These are phyloP conservation scores for Callaeas wilsoni DNA, from an alignment of 2,113 vertebrate genomes.

Conservation along the genomic window DNA sequence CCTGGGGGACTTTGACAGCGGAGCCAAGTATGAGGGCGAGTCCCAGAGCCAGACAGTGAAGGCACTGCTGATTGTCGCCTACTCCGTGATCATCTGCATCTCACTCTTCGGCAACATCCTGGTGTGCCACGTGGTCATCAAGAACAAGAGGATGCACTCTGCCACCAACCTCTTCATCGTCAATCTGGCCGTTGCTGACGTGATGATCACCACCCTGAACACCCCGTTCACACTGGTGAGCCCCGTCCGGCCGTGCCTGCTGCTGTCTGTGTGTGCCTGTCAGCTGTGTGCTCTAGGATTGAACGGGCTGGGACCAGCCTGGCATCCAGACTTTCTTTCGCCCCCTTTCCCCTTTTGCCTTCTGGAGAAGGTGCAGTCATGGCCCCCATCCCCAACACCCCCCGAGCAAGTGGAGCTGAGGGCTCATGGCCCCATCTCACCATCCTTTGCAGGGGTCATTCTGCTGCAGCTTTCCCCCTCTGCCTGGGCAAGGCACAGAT, in stretches of 20 bases:
- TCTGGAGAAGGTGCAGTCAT: accelerated
- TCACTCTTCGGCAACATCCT: slow-evolving; percentile 75
- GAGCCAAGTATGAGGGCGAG: slow-evolving; percentile 49
- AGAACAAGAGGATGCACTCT: slow-evolving; percentile 74
- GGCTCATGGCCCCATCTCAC: accelerated
- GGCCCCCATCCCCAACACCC: neutral
- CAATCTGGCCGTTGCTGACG: slow-evolving; percentile 75
- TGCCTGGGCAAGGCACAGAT: neutral
- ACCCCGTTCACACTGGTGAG: slow-evolving; percentile 82
- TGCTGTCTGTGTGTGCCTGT: neutral
- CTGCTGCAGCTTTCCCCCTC: neutral
- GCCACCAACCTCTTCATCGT: slow-evolving; percentile 78
- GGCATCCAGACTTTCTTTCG: accelerated
- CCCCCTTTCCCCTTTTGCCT: neutral
- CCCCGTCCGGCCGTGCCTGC: accelerated
- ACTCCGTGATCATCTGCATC: slow-evolving; percentile 76
- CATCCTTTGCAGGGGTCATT: neutral
- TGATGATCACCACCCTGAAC: slow-evolving; percentile 79
- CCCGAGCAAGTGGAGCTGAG: neutral
- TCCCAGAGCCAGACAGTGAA: slow-evolving; percentile 65
- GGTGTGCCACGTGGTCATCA: slow-evolving; percentile 79
- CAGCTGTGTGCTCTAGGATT: neutral
- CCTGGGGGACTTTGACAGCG: slow-evolving; percentile 53
- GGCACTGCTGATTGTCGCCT: slow-evolving; percentile 69
- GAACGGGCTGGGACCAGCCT: neutral